Percentiles rank a stretch among this genome's conserved stretches.
These are phyloP conservation scores for Neostethus bicornis DNA, from an alignment of 2,797 vertebrate genomes.

Conservation along the genomic window DNA sequence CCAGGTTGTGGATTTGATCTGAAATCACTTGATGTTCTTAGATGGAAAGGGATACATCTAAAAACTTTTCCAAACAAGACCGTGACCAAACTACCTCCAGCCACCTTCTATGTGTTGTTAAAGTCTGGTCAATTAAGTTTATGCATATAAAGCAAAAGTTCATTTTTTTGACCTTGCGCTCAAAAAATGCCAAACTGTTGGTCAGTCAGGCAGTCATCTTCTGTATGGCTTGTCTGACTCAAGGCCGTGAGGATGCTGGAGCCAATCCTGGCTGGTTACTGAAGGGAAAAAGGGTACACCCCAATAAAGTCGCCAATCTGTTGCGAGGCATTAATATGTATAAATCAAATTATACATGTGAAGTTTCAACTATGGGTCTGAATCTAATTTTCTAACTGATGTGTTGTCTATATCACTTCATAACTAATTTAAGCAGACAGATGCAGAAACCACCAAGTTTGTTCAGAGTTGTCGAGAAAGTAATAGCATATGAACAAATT, in stretches of 20 bases:
- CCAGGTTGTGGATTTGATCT: not conserved
- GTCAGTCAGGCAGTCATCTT: not conserved
- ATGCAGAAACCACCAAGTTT: not conserved
- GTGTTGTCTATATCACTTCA: no score
- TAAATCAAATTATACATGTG: no score
- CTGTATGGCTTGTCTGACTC: no score
- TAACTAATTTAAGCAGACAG: not conserved
- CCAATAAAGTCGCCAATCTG: no score
- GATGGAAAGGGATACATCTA: constrained; percentile 1
- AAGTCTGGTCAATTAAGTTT: not conserved
- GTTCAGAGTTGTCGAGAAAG: not conserved
- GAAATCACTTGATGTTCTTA: not conserved
- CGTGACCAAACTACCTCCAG: not conserved
- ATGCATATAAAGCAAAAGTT: not conserved
- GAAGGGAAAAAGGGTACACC: no score
- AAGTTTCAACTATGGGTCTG: no score
- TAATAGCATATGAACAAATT: not conserved
- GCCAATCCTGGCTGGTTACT: no score
- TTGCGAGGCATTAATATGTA: no score
- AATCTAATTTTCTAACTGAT: no score
- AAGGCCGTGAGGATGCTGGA: no score
- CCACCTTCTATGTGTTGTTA: not conserved
- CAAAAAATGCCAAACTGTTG: no score
- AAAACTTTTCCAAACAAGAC: not conserved
- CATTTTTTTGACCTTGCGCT: no score